Percentiles rank a stretch among this genome's conserved stretches.
These are phyloP conservation scores for Hycleus cichorii DNA, from an alignment of 1,140 invertebrate species.

Conservation along the genomic window DNA sequence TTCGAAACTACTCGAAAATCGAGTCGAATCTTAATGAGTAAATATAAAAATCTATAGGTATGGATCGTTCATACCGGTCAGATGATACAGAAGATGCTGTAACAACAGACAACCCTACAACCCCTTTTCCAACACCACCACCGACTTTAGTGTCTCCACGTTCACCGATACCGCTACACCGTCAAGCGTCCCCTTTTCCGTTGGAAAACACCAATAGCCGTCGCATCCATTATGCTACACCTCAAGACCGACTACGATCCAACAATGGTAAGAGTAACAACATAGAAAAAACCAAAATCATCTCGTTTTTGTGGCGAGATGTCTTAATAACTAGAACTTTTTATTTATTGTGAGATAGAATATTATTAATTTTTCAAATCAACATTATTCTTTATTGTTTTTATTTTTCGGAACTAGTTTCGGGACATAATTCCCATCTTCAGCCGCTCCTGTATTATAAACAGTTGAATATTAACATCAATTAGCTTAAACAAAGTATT, in stretches of 20 bases:
- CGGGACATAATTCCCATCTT: no score
- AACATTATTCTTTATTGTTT: background rate
- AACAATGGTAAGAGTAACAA: slow-evolving; percentile 31
- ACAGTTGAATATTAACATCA: no score
- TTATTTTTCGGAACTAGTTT: background rate
- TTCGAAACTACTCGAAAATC: no score
- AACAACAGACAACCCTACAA: slow-evolving; percentile 45
- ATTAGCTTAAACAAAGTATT: no score
- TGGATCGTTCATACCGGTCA: slow-evolving; percentile 51
- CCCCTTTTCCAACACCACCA: slow-evolving; percentile 44
- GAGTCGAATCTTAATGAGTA: no score
- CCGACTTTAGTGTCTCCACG: slow-evolving; percentile 41
- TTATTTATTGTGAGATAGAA: background rate
- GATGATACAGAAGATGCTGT: slow-evolving; percentile 51
- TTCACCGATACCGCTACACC: slow-evolving; percentile 46
- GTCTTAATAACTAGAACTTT: no score
- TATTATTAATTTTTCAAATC: background rate
- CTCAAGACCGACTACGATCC: slow-evolving; percentile 44
- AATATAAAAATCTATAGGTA: slow-evolving; percentile 37
- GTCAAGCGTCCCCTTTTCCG: slow-evolving; percentile 61
- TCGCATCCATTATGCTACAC: slow-evolving; percentile 45
- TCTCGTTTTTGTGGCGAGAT: no score
- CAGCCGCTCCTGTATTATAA: no score
- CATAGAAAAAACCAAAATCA: no score
- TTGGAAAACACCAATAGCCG: slow-evolving; percentile 57